Evolutionary conservation across 2,797 vertebrate species (phyloP).

Genomic region (Urocyon cinereoargenteus): DNA sequence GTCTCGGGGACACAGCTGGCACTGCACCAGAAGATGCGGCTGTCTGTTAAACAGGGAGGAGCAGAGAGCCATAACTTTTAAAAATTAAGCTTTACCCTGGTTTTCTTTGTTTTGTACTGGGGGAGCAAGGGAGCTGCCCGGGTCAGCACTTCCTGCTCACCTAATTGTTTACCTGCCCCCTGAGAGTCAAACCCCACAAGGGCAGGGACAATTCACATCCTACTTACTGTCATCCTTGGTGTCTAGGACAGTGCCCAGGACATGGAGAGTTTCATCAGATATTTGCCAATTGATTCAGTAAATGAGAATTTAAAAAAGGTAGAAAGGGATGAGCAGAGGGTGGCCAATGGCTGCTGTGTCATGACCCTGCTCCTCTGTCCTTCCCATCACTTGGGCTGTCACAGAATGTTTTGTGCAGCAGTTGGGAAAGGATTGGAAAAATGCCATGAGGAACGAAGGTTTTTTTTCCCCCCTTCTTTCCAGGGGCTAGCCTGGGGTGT

Average conservation of each 20-base stretch:
- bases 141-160: neutral
- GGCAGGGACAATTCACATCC: neutral
- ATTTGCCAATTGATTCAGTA: rapidly evolving
- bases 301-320: neutral
- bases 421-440: neutral
- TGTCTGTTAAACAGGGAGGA: too few species aligned
- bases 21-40: too few species aligned
- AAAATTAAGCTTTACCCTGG: too few species aligned
- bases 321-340: neutral
- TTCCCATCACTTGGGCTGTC: rapidly evolving
- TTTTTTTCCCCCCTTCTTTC: neutral
- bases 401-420: neutral
- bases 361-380: neutral
- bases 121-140: rapidly evolving
- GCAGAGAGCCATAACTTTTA: too few species aligned
- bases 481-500: neutral
- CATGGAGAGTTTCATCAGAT: rapidly evolving
- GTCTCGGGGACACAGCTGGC: too few species aligned
- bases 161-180: too few species aligned
- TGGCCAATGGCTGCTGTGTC: neutral
- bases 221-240: rapidly evolving
- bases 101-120: neutral
- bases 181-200: neutral
- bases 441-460: neutral
- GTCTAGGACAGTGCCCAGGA: neutral